Percentiles rank a stretch among this genome's conserved stretches.
These are phyloP conservation scores for Apotomis betuletana DNA, from an alignment of 2,888 invertebrate species.

Conservation along the genomic window DNA sequence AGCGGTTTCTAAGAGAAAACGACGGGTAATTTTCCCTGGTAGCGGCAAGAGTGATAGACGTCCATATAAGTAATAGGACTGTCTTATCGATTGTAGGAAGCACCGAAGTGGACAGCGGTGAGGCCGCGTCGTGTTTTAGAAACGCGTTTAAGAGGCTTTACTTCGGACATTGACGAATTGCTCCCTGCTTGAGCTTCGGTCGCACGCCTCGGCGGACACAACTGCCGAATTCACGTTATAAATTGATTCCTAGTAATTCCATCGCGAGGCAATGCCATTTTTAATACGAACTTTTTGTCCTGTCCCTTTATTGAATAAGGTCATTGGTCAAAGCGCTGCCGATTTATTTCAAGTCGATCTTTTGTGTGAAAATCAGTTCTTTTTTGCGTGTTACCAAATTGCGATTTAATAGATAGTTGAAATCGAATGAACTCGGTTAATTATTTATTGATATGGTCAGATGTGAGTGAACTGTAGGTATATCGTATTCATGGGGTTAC, in stretches of 20 bases:
- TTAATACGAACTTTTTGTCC: conserved; percentile 44
- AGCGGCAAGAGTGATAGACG: conserved; percentile 40
- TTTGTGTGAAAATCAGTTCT: conserved; percentile 25
- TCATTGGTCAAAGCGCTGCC: conserved; percentile 42
- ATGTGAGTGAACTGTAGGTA: neutral
- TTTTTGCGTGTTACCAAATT: conserved; percentile 19
- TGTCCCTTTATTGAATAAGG: conserved; percentile 46
- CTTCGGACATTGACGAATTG: conserved; percentile 75
- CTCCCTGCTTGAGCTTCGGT: conserved; percentile 59
- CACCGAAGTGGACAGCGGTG: conserved; percentile 63
- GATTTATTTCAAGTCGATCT: conserved; percentile 41
- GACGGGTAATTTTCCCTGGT: conserved; percentile 14
- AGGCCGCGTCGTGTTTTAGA: conserved; percentile 66
- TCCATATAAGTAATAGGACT: conserved; percentile 49
- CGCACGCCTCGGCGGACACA: conserved; percentile 51
- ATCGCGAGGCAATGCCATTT: conserved; percentile 47
- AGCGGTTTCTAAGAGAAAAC: conserved; percentile 6
- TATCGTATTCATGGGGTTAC: neutral
- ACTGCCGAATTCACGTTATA: conserved; percentile 48
- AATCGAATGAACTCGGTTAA: neutral
- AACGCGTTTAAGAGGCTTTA: conserved; percentile 74
- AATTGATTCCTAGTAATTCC: conserved; percentile 52
- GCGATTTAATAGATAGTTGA: conserved; percentile 12
- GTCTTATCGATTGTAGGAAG: conserved; percentile 61
- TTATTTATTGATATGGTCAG: conserved; percentile 1